A percentile compares a stretch with the other conserved stretches of the same genome.
Conservation (phyloP, 2,797 vertebrate species). For the Heterohyrax brucei region DNA sequence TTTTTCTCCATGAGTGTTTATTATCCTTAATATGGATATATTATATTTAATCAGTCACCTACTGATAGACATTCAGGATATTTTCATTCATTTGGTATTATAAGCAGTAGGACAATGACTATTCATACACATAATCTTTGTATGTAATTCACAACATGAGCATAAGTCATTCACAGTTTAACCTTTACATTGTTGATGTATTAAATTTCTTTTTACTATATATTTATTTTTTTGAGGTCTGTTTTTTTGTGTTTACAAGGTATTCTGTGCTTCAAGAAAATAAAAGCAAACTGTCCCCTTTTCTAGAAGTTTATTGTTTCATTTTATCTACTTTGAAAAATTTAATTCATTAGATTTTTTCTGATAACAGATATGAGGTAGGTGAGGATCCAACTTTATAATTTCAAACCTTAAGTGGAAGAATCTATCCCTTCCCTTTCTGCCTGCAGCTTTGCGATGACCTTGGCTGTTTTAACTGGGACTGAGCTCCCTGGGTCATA, state of each 20-base stretch:
- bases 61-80: not conserved
- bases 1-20: not conserved
- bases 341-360: conserved; percentile 25
- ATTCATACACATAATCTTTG: not conserved
- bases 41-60: not conserved
- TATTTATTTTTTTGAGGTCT: conserved; percentile 34
- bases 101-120: not conserved
- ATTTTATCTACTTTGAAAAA: conserved; percentile 10
- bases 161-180: not conserved
- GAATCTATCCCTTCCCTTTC: not conserved
- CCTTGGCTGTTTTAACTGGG: conserved; percentile 61
- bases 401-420: not conserved
- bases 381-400: not conserved
- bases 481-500: not conserved
- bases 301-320: conserved; percentile 38
- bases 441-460: not conserved
- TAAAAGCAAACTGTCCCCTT: not conserved
- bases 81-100: not conserved
- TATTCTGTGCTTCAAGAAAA: not conserved
- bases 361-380: not conserved
- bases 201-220: not conserved
- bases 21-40: not conserved
- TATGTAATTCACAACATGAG: not conserved
- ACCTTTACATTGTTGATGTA: not conserved
- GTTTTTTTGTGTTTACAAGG: conserved; percentile 5